Percentiles rank a stretch among this genome's conserved stretches.
Conservation (phyloP, 2,888 invertebrate species). For the Erebia palarica region DNA sequence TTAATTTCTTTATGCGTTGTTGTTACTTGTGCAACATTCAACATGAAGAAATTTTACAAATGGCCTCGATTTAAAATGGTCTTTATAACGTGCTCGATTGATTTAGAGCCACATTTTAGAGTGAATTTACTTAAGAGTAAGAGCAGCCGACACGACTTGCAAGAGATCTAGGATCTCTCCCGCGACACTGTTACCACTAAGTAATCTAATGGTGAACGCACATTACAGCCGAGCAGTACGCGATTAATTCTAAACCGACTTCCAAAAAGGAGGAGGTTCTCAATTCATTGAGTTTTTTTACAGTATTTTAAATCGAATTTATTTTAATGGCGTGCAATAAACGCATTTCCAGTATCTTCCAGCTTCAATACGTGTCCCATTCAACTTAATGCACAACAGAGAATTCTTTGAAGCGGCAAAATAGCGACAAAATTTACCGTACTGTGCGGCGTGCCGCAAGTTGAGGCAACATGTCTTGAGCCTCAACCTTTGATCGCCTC, state of each 20-base stretch:
- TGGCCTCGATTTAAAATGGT: constrained; percentile 78
- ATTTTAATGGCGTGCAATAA: not conserved
- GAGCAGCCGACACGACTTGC: not conserved
- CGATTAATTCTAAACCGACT: constrained; percentile 1
- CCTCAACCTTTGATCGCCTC: too few relatives aligned
- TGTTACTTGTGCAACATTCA: constrained; percentile 71
- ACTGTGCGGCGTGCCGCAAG: too few relatives aligned
- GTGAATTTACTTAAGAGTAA: not conserved
- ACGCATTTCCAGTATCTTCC: not conserved
- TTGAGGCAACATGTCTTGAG: too few relatives aligned
- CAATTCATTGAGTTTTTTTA: too few relatives aligned
- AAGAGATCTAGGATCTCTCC: not conserved
- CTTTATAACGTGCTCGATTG: constrained; percentile 38
- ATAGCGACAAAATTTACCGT: too few relatives aligned
- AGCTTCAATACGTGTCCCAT: too few relatives aligned
- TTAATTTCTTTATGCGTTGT: constrained; percentile 72
- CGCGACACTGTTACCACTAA: constrained; percentile 33
- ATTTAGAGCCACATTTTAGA: not conserved
- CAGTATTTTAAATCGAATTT: not conserved
- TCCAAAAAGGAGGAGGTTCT: not conserved
- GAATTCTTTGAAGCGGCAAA: too few relatives aligned
- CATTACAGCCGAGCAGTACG: not conserved
- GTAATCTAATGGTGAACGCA: constrained; percentile 25
- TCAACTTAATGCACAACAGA: too few relatives aligned
- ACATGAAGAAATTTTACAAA: constrained; percentile 73